Conservation (phyloP, 2,797 vertebrate species). For the Tangara arthus region DNA sequence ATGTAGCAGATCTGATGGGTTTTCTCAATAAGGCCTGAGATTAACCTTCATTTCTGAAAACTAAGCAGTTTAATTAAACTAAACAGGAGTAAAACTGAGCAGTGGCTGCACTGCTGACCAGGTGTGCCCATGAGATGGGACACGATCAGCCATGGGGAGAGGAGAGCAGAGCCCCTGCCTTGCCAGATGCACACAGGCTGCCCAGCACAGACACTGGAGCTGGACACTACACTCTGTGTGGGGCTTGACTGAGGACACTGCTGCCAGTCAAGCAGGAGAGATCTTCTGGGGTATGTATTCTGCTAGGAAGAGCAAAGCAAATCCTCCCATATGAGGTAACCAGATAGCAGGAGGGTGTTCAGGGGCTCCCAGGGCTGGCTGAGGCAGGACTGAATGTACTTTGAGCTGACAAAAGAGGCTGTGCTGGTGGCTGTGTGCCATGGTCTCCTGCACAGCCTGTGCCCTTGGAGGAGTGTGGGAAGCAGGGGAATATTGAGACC, state of each 20-base stretch:
- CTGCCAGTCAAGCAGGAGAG: neutral
- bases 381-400: neutral
- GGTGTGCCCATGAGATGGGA: neutral
- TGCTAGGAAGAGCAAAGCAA: neutral
- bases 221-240: neutral
- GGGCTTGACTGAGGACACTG: neutral
- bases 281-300: neutral
- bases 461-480: neutral
- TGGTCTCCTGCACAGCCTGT: accelerated
- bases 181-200: neutral
- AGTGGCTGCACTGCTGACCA: neutral
- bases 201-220: neutral
- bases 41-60: neutral
- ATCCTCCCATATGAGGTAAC: accelerated
- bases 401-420: neutral
- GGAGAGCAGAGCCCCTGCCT: neutral
- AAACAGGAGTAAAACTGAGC: neutral
- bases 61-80: neutral
- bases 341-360: neutral
- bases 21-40: neutral
- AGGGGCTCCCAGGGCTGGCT: neutral
- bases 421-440: neutral
- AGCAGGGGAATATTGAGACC: neutral
- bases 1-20: neutral
- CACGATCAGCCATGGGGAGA: neutral